phyloP scores from a whole-genome alignment of 2,113 vertebrate species.

The Gallinago undulata region DNA sequence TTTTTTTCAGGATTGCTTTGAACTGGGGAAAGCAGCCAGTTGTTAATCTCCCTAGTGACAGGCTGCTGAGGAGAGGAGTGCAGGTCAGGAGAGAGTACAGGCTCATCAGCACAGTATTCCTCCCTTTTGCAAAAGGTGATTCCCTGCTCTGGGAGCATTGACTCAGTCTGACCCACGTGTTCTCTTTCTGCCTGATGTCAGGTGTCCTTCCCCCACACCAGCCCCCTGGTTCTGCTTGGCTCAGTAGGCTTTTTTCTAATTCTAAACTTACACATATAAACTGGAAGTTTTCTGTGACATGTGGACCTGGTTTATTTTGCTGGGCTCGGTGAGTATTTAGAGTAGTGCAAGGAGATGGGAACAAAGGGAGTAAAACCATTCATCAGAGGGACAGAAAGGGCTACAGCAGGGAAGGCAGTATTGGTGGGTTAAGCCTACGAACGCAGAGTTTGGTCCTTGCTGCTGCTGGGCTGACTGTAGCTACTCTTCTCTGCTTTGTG shows the following conservation, averaged over 20 bases:
- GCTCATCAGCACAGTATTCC: neutral
- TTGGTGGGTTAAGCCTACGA: neutral
- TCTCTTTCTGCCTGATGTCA: neutral
- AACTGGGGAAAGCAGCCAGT: slow-evolving; percentile 32
- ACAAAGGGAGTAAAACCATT: neutral
- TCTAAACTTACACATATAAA: neutral
- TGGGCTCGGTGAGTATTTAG: neutral
- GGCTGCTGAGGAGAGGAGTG: slow-evolving; percentile 7
- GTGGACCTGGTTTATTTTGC: neutral
- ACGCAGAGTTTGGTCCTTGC: neutral
- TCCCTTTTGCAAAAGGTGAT: neutral
- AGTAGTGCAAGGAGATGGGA: neutral
- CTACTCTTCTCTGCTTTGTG: neutral
- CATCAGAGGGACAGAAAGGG: neutral
- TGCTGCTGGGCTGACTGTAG: neutral
- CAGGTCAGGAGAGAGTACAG: neutral
- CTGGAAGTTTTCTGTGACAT: neutral
- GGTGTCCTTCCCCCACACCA: neutral
- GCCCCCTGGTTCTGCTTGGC: neutral
- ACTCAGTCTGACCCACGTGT: neutral
- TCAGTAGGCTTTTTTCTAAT: neutral
- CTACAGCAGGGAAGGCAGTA: neutral
- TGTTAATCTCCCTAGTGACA: slow-evolving; percentile 54
- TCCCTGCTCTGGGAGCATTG: neutral
- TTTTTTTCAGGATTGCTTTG: slow-evolving; percentile 47